Base-by-base conservation (phyloP, 2,888 invertebrate genomes). In the Uropetala carovei region DNA sequence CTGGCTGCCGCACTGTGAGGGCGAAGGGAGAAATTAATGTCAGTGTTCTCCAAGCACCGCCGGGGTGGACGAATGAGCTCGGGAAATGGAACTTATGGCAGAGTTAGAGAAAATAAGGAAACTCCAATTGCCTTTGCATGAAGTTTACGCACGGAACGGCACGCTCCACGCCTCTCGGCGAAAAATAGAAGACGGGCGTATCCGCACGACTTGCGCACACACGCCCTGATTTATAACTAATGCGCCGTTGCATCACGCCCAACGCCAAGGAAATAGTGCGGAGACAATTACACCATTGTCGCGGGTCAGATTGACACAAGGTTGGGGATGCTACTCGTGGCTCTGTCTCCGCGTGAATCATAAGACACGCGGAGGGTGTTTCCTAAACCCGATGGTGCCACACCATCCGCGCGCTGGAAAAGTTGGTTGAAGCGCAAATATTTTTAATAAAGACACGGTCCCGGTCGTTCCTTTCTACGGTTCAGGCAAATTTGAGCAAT, bases 241-340 rank as follows among this genome's bases (percentile, higher is more conserved):
- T 22, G 4, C 68, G 5, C 68, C n/a, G 22, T 14, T 27, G 75
- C 27, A 75, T 22, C 16, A 13, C 68, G 68, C 75, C 75, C 75
- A 75, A 75, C 22, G 75, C 27, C 27, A 22, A 22, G 75, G 22
- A 75, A 27, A 27, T 27, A 75, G 22, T 13, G 75, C 27, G 18
- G 22, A 75, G 27, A 75, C 75, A 75, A 75, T 75, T 75, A 75
- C 75, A 27, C 75, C 13, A 75, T 75, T 75, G 75, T 75, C 27
- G 75, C 22, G 27, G 75, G n/a, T 75, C 75, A 27, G 75, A 75
- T 13, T 75, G 27, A 27, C 22, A n/a, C n/a, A n/a, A n/a, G 27
- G 22, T 27, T 13, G 22, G 75, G 22, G 27, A 75, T 27, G 27
- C 13, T 75, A 22, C 75, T 75, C 18, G 18, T 60, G 3, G 43